phyloP scores from a whole-genome alignment of 2,797 vertebrate species.

The Prunella strophiata region DNA sequence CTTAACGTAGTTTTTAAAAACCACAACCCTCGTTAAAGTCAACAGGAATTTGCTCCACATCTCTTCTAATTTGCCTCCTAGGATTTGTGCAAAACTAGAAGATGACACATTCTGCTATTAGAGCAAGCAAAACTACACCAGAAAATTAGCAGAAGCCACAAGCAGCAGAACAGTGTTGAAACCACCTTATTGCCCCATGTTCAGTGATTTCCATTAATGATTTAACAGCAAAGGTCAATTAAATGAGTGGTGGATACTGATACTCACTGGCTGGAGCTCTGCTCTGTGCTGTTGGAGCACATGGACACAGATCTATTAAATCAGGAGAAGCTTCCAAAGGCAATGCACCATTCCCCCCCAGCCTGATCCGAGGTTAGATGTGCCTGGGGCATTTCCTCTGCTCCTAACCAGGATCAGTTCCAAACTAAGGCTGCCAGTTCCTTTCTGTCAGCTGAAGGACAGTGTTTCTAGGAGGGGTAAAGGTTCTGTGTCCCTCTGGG shows the following conservation, averaged over 20 bases:
- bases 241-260: background rate
- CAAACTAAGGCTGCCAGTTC: background rate
- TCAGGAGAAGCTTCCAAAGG: background rate
- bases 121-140: background rate
- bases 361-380: background rate
- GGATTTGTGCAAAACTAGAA: background rate
- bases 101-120: background rate
- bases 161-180: background rate
- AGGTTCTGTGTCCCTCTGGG: background rate
- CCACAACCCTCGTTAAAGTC: background rate
- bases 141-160: constrained; percentile 21
- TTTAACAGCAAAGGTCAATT: constrained; percentile 17
- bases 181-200: background rate
- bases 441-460: background rate
- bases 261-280: background rate
- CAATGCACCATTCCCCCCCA: background rate
- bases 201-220: constrained; percentile 5
- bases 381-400: background rate
- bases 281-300: background rate
- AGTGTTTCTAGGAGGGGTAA: background rate
- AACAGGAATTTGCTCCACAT: background rate
- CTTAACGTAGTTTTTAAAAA: background rate
- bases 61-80: background rate
- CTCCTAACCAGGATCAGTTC: background rate
- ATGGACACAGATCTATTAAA: background rate